Conservation (phyloP, 1,140 invertebrate species). For the Campoletis sonorensis region DNA sequence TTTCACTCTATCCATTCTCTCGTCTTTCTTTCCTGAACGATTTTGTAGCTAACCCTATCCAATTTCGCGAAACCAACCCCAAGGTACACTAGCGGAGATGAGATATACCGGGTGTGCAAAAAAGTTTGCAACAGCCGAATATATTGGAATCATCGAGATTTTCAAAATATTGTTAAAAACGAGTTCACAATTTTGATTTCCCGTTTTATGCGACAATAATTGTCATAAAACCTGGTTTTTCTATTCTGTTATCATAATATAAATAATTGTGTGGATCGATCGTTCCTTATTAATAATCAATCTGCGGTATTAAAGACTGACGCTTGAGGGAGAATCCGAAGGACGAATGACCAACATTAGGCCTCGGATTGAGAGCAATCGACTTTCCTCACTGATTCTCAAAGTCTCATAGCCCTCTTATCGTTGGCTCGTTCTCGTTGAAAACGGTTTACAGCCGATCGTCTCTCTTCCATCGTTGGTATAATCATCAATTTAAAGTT, state of each 20-base stretch:
- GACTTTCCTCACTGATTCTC: slow-evolving; percentile 39
- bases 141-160: too few species aligned
- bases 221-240: too few species aligned
- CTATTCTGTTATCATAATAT: neutral
- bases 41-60: neutral
- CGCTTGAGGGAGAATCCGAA: neutral
- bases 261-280: neutral
- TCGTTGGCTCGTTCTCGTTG: slow-evolving; percentile 11
- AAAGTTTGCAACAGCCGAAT: too few species aligned
- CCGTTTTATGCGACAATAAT: too few species aligned
- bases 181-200: neutral
- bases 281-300: neutral
- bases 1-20: slow-evolving; percentile 2
- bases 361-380: slow-evolving; percentile 21
- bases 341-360: neutral
- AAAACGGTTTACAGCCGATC: slow-evolving; percentile 54
- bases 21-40: neutral
- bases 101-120: neutral
- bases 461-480: slow-evolving; percentile 55
- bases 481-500: slow-evolving; percentile 70
- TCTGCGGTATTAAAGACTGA: neutral
- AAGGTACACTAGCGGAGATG: neutral
- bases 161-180: neutral
- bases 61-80: slow-evolving; percentile 3
- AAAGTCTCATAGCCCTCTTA: slow-evolving; percentile 5